These are phyloP conservation scores for Rhipidura dahli DNA, from an alignment of 2,113 vertebrate species.

Conservation along the genomic window DNA sequence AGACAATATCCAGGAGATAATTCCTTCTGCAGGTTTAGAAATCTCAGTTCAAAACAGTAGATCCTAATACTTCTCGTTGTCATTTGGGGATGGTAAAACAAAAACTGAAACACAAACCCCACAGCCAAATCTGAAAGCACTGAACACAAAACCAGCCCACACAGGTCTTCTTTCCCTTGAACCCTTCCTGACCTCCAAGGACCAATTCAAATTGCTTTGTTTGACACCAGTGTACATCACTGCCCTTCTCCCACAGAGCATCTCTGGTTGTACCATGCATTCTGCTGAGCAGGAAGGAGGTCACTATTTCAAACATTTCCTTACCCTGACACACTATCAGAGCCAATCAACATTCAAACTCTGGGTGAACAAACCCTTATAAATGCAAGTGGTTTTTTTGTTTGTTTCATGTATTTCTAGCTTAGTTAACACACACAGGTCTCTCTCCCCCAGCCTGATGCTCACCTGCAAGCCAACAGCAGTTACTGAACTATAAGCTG, in stretches of 20 bases:
- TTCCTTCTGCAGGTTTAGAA: not conserved
- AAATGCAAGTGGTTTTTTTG: not conserved
- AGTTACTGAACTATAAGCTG: not conserved
- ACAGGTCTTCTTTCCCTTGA: not conserved
- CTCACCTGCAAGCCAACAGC: not conserved
- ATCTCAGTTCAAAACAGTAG: not conserved
- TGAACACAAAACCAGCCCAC: not conserved
- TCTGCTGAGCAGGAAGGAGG: not conserved
- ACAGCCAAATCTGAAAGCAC: not conserved
- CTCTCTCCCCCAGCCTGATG: not conserved
- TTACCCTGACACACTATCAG: not conserved
- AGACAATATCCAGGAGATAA: not conserved
- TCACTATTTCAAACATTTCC: not conserved
- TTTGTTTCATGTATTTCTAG: not conserved
- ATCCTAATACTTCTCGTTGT: not conserved
- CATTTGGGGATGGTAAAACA: not conserved
- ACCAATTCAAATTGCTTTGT: not conserved
- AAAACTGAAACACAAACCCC: not conserved
- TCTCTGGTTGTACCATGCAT: not conserved
- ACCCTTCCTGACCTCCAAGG: not conserved
- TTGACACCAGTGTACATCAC: not conserved
- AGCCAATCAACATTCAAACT: not conserved
- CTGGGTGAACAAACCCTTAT: not conserved
- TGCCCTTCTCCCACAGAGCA: not conserved
- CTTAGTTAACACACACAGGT: not conserved